phyloP scores from a whole-genome alignment of 2,888 invertebrate genomes.

The Chelonus formosanus region DNA sequence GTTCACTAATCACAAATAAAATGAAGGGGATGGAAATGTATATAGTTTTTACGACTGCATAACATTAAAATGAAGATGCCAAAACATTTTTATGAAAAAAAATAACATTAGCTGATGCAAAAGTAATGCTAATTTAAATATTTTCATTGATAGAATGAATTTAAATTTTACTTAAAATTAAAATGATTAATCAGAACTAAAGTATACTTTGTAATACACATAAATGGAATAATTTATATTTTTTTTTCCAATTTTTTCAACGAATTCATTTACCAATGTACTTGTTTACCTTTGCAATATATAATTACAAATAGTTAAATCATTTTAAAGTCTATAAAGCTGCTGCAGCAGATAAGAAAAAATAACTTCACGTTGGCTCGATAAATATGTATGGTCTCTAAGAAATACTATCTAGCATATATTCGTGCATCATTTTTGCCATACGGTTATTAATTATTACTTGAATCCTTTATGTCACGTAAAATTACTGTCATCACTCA shows the following conservation, averaged over 20 bases:
- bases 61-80: no score
- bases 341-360: not conserved
- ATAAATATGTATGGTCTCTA: slow-evolving; percentile 23
- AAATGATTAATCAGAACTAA: no score
- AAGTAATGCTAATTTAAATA: no score
- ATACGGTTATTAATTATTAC: slow-evolving; percentile 20
- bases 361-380: slow-evolving; percentile 9
- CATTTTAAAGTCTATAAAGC: slow-evolving; percentile 13
- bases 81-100: no score
- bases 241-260: not conserved
- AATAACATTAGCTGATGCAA: no score
- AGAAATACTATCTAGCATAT: slow-evolving; percentile 3
- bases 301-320: slow-evolving; percentile 9
- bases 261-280: not conserved
- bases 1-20: no score
- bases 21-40: no score
- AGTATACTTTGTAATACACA: not conserved
- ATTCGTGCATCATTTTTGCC: slow-evolving; percentile 8
- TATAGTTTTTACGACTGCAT: no score
- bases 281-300: slow-evolving; percentile 6
- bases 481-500: not conserved
- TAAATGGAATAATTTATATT: not conserved
- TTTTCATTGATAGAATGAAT: no score
- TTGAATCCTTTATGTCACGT: slow-evolving; percentile 13
- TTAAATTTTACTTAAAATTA: no score